Evolutionary conservation across 2,888 invertebrate species (phyloP), one percentile per base, ranked within the genome.

Genomic region (Ptilodon capucinus): DNA sequence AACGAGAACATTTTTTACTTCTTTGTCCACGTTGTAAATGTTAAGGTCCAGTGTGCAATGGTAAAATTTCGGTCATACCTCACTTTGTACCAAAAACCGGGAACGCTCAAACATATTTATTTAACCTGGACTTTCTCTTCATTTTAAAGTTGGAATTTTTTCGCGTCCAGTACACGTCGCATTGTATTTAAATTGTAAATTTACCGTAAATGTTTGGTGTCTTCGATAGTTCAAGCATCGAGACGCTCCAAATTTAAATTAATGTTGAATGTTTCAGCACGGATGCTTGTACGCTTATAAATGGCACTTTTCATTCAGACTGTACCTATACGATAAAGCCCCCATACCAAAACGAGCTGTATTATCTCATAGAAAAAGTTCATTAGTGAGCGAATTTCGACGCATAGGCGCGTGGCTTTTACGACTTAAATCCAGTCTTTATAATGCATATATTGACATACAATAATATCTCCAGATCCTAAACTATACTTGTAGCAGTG

Each of bases 101-200:
- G 63, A 57, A 70, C 58, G 59, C 54, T 51, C 58, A 65, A 62
- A 71, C 54, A 61, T 65, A 66, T 71, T 68, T 69, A 69, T 66
- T 69, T 71, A 54, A 52, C 55, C 48, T 57, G 56, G 47, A 60
- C 66, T 68, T 71, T 71, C 65, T 62, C 64, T 59, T 50, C 19
- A 28, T 50, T 53, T 66, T 48, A 54, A 63, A 64, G 57, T 68
- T 53, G 52, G 58, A 18, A 66, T 64, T 54, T 62, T 59, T 54
- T 45, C 48, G 47, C 30, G 48, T 36, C 40, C 30, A 41, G 34
- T 17, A 42, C 35, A 39, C 41, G 40, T 38, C 28, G 61, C 59
- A 71, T 71, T 71, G 71, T 71, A 68, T 71, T 71, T 71, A 71
- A 71, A 71, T 71, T 60, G 55, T 55, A 57, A 57, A 57, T 58